Conservation (phyloP, 2,113 vertebrate genomes). For the Myiopsitta monachus region DNA sequence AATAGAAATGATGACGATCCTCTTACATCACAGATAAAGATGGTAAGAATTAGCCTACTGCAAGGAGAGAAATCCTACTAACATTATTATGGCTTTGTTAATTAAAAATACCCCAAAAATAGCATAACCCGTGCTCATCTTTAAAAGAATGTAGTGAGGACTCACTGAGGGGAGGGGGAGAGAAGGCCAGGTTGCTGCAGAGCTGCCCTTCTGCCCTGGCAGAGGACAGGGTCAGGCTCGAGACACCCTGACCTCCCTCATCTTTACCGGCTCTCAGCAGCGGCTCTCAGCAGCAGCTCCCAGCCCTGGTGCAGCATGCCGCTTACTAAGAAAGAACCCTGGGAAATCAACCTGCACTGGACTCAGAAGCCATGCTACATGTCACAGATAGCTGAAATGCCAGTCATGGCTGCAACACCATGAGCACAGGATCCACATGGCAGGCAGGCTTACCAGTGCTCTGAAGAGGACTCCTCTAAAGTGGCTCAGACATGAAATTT, state of each 20-base stretch:
- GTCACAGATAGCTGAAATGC: background rate
- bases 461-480: background rate
- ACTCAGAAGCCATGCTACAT: background rate
- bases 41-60: background rate
- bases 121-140: background rate
- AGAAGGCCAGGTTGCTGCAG: background rate
- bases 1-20: background rate
- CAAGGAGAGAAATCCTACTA: background rate
- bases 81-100: background rate
- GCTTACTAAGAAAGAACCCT: background rate
- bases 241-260: background rate
- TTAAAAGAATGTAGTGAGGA: background rate
- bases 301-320: background rate
- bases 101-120: background rate
- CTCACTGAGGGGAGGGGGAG: fast-evolving
- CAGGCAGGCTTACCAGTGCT: background rate
- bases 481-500: background rate
- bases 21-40: fast-evolving
- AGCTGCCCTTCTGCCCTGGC: background rate
- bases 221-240: background rate
- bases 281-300: background rate
- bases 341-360: too few species aligned
- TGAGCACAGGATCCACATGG: fast-evolving
- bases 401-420: background rate
- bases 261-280: background rate